These are phyloP conservation scores for Rhinichthys klamathensis DNA, from an alignment of 2,113 vertebrate species.

Conservation along the genomic window DNA sequence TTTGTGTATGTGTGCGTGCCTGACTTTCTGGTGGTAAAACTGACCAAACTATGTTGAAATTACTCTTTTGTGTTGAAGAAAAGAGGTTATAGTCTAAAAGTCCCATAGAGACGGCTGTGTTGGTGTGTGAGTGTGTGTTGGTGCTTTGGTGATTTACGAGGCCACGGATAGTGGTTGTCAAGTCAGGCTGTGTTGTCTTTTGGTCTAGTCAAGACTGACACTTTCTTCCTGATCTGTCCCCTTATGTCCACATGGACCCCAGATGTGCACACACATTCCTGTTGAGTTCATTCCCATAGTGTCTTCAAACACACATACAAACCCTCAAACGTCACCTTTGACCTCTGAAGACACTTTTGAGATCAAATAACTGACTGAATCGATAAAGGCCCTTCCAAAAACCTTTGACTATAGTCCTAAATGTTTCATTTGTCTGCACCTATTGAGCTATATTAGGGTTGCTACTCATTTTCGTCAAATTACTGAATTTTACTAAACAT, in stretches of 20 bases:
- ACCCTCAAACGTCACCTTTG: slow-evolving; percentile 28
- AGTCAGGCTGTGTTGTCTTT: slow-evolving; percentile 55
- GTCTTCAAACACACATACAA: slow-evolving; percentile 23
- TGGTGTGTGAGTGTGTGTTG: slow-evolving; percentile 15
- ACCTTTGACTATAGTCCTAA: background rate
- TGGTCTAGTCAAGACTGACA: slow-evolving; percentile 57
- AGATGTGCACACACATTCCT: slow-evolving; percentile 57
- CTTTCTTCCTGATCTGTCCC: slow-evolving; percentile 41
- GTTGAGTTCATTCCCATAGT: slow-evolving; percentile 40
- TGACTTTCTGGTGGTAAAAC: background rate
- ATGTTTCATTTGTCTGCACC: background rate
- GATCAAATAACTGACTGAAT: slow-evolving; percentile 6
- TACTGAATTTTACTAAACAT: background rate
- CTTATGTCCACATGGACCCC: slow-evolving; percentile 53
- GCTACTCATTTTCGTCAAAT: background rate
- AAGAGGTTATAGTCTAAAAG: background rate
- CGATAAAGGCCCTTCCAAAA: background rate
- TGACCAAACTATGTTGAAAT: background rate
- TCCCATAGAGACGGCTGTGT: slow-evolving; percentile 6
- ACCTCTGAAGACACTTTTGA: background rate
- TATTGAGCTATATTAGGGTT: background rate
- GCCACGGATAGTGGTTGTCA: slow-evolving; percentile 51
- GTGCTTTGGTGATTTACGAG: slow-evolving; percentile 52
- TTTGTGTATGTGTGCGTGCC: background rate
- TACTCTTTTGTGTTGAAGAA: slow-evolving; percentile 25